Conservation (phyloP, 2,888 invertebrate genomes). For the Eudemis profundana region DNA sequence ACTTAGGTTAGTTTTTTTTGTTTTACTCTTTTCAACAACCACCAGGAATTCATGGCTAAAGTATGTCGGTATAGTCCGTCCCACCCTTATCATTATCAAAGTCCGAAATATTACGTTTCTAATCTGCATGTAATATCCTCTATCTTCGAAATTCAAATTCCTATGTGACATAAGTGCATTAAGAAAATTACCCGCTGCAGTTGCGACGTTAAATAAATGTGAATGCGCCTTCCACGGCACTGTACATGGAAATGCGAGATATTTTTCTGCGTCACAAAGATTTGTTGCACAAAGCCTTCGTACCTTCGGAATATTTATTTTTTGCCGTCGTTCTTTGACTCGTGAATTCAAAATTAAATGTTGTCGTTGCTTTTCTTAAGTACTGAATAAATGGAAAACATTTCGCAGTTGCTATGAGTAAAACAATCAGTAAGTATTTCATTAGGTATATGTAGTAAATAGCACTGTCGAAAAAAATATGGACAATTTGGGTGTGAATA, state of each 20-base stretch:
- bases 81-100: no score
- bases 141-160: slow-evolving; percentile 16
- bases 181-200: slow-evolving; percentile 40
- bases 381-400: slow-evolving; percentile 9
- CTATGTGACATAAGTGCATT: slow-evolving; percentile 37
- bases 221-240: slow-evolving; percentile 30
- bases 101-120: neutral
- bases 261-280: slow-evolving; percentile 44
- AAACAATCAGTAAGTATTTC: neutral
- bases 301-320: slow-evolving; percentile 30
- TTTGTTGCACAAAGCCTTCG: slow-evolving; percentile 41
- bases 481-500: no score
- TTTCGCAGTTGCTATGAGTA: no score
- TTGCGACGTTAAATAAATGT: slow-evolving; percentile 39
- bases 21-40: no score
- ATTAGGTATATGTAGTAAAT: no score
- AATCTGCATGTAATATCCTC: slow-evolving; percentile 6
- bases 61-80: no score
- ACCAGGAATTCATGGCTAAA: no score
- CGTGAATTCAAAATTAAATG: slow-evolving; percentile 16
- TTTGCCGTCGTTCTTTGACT: slow-evolving; percentile 12
- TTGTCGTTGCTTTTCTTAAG: slow-evolving; percentile 16
- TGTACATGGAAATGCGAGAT: slow-evolving; percentile 43
- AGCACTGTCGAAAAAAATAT: no score
- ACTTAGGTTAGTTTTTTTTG: no score